phyloP scores from a whole-genome alignment of 2,797 vertebrate species.

The Eutrigla gurnardus region DNA sequence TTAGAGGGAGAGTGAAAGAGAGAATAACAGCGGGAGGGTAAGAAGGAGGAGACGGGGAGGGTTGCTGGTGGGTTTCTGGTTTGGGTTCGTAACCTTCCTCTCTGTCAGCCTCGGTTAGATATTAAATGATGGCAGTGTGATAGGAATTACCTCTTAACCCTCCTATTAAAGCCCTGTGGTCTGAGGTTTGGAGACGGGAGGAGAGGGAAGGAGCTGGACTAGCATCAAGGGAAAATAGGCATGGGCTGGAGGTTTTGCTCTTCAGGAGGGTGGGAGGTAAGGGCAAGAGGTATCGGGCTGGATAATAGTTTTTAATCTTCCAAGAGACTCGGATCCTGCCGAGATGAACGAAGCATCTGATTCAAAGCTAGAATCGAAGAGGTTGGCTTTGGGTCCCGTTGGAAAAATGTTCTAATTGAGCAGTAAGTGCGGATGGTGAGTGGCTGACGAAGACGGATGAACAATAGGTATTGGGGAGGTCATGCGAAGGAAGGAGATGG shows the following conservation, averaged over 20 bases:
- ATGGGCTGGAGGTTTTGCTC: slow-evolving; percentile 52
- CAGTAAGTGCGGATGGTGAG: slow-evolving; percentile 23
- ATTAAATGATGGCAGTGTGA: slow-evolving; percentile 82
- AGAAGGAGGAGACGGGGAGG: slow-evolving; percentile 65
- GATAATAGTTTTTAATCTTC: slow-evolving; percentile 48
- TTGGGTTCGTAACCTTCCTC: slow-evolving; percentile 81
- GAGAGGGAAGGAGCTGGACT: slow-evolving; percentile 69
- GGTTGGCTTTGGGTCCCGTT: slow-evolving; percentile 21
- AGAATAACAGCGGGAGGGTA: slow-evolving; percentile 51
- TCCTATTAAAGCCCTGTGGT: slow-evolving; percentile 81
- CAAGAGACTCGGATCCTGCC: slow-evolving; percentile 39
- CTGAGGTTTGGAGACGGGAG: slow-evolving; percentile 75
- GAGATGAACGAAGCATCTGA: slow-evolving; percentile 16
- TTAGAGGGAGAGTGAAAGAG: slow-evolving; percentile 13
- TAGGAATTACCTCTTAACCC: slow-evolving; percentile 83
- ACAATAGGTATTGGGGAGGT: slow-evolving; percentile 36
- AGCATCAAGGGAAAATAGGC: slow-evolving; percentile 62
- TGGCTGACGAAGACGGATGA: slow-evolving; percentile 46
- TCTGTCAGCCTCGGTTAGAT: slow-evolving; percentile 79
- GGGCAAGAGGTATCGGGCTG: slow-evolving; percentile 56
- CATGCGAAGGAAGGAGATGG: slow-evolving; percentile 36
- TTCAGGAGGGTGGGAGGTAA: slow-evolving; percentile 53
- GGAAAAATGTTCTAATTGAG: slow-evolving; percentile 50
- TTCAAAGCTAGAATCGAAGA: slow-evolving; percentile 8
- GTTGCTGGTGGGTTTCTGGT: slow-evolving; percentile 76